A percentile compares a stretch with the other conserved stretches of the same genome.
Evolutionary conservation across 1,140 invertebrate species (phyloP).

Genomic region (Procambarus clarkii): DNA sequence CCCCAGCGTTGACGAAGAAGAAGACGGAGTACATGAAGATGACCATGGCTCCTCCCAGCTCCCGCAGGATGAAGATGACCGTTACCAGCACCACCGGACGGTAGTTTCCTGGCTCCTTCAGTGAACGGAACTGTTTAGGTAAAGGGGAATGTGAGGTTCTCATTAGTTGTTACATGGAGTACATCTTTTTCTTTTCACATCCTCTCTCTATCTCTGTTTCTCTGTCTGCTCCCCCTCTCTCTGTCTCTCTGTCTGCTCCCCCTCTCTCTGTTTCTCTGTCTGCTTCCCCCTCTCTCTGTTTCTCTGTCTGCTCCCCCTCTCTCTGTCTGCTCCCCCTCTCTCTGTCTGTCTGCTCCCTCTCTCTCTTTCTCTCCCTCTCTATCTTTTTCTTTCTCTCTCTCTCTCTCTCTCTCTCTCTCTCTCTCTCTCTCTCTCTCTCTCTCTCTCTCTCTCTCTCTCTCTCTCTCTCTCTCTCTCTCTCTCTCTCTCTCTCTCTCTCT

Average conservation of each 20-base stretch:
- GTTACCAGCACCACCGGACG: slow-evolving; percentile 60
- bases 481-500: background rate
- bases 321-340: background rate
- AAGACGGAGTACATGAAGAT: slow-evolving; percentile 68
- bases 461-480: background rate
- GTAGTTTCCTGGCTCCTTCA: slow-evolving; percentile 43
- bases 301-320: background rate
- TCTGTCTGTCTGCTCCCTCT: background rate
- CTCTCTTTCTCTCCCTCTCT: background rate
- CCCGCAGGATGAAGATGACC: slow-evolving; percentile 51
- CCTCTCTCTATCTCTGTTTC: background rate
- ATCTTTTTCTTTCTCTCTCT: background rate
- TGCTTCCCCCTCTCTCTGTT: background rate
- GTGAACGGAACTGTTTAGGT: slow-evolving; percentile 28
- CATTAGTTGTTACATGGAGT: too few relatives aligned
- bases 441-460: background rate
- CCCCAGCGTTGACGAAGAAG: slow-evolving; percentile 66
- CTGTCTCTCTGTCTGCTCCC: background rate
- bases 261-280: background rate
- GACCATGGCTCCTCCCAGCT: slow-evolving; percentile 56
- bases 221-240: background rate
- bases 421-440: background rate
- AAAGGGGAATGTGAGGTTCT: too few relatives aligned
- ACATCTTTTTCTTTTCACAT: background rate
- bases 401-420: background rate